Evolutionary conservation across 2,797 vertebrate species (phyloP).

Genomic region (Fistularia tabacaria): DNA sequence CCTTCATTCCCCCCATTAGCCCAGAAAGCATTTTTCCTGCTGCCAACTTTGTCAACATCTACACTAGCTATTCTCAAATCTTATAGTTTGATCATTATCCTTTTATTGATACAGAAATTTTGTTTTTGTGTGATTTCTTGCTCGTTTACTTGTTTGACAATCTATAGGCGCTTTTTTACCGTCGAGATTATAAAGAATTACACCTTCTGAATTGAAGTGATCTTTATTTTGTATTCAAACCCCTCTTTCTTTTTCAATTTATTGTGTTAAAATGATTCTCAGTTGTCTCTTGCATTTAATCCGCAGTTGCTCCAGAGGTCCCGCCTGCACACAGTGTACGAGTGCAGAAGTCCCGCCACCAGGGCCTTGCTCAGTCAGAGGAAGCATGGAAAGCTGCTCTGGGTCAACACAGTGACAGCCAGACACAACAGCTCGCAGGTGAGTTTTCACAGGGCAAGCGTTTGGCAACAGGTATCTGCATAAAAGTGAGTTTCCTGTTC

Average conservation of each 20-base stretch:
- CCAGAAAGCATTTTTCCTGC: too few species aligned
- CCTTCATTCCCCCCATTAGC: too few species aligned
- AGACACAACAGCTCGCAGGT: conserved; percentile 77
- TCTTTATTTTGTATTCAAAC: not conserved
- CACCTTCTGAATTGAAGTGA: too few species aligned
- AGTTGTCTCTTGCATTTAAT: not conserved
- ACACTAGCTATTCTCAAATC: too few species aligned
- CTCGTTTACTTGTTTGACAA: too few species aligned
- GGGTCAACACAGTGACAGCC: conserved; percentile 60
- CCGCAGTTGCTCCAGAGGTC: conserved; percentile 63
- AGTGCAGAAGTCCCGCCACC: conserved; percentile 22
- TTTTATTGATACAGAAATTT: too few species aligned
- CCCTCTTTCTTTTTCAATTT: not conserved
- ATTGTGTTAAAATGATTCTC: not conserved
- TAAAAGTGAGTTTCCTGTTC: not conserved
- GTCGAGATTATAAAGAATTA: too few species aligned
- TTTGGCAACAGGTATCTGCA: too few species aligned
- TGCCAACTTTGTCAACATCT: too few species aligned
- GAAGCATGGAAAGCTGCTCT: conserved; percentile 55
- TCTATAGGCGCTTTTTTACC: too few species aligned
- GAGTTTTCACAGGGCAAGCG: not conserved
- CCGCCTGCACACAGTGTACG: conserved; percentile 60
- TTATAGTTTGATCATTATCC: too few species aligned
- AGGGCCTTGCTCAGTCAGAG: conserved; percentile 50
- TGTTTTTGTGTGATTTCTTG: too few species aligned